Base-by-base conservation (phyloP, 2,797 vertebrate species). In the Amazona ochrocephala region DNA sequence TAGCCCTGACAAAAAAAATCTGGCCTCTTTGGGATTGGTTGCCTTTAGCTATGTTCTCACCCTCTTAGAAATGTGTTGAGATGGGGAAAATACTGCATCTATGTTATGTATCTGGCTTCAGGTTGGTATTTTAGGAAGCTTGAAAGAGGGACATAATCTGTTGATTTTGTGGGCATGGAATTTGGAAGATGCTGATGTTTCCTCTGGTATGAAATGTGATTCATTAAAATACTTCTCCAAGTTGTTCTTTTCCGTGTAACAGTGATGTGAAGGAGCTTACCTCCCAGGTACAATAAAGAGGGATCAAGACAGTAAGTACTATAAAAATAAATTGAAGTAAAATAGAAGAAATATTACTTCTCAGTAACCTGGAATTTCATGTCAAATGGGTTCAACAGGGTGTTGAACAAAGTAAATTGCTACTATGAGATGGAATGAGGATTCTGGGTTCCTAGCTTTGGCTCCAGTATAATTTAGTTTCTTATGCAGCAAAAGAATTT, bases 391-490 rank as follows among this genome's bases (percentile, higher is more conserved):
- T 93, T 96, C 96, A 73, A 56, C 66, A 94, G 60, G 22, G 30
- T 95, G 81, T 88, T 91, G 66, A 93, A 88, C 70, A 86, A 97
- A 94, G 77, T 88, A 97, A 94, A 95, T 95, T 93, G 74, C 71
- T 89, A 89, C 90, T 89, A n/a, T 83, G 88, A 93, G 67, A 88
- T 81, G 74, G 91, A 96, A 67, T 61, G 68, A 92, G 32, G 27
- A 48, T 71, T 86, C 53, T 48, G 24, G n/a, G 32, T 62, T 53
- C 30, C 7, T 85, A 89, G 44, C 78, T 95, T 62, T 97, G 94
- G 13, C 64, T 72, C 65, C 61, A 89, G 77, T n/a, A 47, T 73
- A 87, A 87, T 87, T 97, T 90, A 74, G n/a, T 96, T 90, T 84
- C 32, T 72, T 70, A 76, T 62, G 51, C 71, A 75, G n/a, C 73